Conservation (phyloP, 2,113 vertebrate genomes). For the Mohoua ochrocephala region DNA sequence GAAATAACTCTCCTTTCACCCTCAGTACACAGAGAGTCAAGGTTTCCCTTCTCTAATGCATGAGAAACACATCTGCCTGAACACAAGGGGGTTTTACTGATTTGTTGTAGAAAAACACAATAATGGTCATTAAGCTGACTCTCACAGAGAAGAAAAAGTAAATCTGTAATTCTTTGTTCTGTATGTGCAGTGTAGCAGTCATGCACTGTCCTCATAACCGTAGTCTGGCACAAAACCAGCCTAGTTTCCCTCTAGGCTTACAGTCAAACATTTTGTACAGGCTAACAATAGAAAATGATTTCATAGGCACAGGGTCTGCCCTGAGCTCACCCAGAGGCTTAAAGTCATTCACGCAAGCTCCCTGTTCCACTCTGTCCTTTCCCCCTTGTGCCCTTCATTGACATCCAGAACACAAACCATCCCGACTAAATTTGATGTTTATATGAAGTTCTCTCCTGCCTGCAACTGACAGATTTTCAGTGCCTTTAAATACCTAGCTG, state of each 20-base stretch:
- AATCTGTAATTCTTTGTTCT: slow-evolving; percentile 37
- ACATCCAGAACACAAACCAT: background rate
- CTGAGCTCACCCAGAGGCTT: slow-evolving; percentile 37
- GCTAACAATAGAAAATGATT: slow-evolving; percentile 61
- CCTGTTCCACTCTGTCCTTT: background rate
- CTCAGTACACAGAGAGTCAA: background rate
- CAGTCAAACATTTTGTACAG: slow-evolving; percentile 40
- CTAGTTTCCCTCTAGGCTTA: background rate
- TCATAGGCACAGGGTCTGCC: slow-evolving; percentile 31
- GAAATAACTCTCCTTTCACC: background rate
- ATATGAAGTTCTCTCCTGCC: background rate
- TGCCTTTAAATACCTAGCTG: background rate
- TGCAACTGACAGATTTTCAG: background rate
- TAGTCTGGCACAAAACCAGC: background rate
- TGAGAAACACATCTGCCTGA: background rate
- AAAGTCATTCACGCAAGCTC: background rate
- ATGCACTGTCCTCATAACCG: background rate
- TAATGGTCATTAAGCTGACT: background rate
- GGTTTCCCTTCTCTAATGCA: background rate
- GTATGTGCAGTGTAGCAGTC: background rate
- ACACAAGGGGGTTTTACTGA: background rate
- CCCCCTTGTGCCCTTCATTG: background rate
- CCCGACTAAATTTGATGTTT: background rate
- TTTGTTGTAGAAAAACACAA: background rate
- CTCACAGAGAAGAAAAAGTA: background rate